Conservation (phyloP, 1,140 invertebrate species). For the Diprion similis region DNA sequence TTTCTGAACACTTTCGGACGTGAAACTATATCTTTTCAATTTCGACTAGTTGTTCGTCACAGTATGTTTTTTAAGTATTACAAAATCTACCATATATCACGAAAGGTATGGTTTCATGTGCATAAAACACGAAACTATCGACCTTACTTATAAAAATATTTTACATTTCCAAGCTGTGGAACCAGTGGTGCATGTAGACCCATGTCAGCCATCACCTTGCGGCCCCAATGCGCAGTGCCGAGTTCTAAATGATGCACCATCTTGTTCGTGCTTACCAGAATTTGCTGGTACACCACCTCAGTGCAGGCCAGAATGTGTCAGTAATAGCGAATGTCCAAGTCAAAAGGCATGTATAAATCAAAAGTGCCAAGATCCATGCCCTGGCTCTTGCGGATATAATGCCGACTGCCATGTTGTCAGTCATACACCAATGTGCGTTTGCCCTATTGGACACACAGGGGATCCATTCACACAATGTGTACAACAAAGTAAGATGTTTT, state of each 20-base stretch:
- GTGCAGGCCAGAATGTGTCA: slow-evolving; percentile 61
- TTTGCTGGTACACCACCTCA: slow-evolving; percentile 57
- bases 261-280: slow-evolving; percentile 55
- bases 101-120: slow-evolving; percentile 17
- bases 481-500: slow-evolving; percentile 32
- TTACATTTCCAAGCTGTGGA: slow-evolving; percentile 36
- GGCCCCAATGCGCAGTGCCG: slow-evolving; percentile 64
- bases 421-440: slow-evolving; percentile 62
- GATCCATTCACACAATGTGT: slow-evolving; percentile 63
- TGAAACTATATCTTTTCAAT: neutral
- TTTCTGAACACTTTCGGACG: neutral
- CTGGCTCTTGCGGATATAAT: slow-evolving; percentile 55
- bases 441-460: slow-evolving; percentile 58
- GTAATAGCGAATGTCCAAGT: slow-evolving; percentile 53
- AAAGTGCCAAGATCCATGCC: slow-evolving; percentile 54
- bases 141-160: slow-evolving; percentile 20
- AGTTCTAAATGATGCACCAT: slow-evolving; percentile 47
- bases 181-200: slow-evolving; percentile 41
- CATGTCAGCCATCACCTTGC: slow-evolving; percentile 63
- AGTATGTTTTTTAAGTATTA: slow-evolving; percentile 27
- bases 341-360: slow-evolving; percentile 55
- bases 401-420: slow-evolving; percentile 61
- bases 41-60: slow-evolving; percentile 26
- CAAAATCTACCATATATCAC: slow-evolving; percentile 7
- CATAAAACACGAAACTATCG: slow-evolving; percentile 6